Evolutionary conservation across 2,113 vertebrate genomes (phyloP), one percentile per base, ranked within the genome.

Genomic region (Otis tarda): DNA sequence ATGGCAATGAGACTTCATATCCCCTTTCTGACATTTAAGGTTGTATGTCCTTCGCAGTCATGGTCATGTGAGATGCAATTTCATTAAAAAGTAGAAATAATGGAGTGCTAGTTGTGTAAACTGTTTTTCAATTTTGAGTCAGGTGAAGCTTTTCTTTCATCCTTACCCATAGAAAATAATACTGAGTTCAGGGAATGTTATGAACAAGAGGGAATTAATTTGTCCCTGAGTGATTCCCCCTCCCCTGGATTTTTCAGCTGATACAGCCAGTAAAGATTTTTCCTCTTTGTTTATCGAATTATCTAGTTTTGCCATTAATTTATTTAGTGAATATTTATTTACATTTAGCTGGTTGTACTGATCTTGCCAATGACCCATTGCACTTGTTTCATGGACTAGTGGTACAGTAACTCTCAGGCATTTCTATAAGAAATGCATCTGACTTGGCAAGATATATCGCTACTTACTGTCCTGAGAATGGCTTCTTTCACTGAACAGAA

Each of bases 31-130:
- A 92, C 90, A 37, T 69, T 33, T 35, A 64, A 76, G 43, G 18
- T 60, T 73, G 2, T 63, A 2, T 18, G 6, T 77, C 12, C 9
- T 76, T 70, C 2, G 2, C 49, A 31, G 53, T 47, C 0, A 0
- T 75, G 45, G 33, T 89, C 67, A 18, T 30, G 18, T 80, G 68
- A 69, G 67, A 60, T 68, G 43, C 39, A 75, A 13, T 75, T 63
- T 55, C 4, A 6, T 87, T 25, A 43, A 77, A 80, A 52, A 67
- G 22, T n/a, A 50, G 24, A 70, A 87, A 64, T 83, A 53, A 63
- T 57, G 25, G 11, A 37, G 18, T 47, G 10, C 10, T 79, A 49
- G 14, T 47, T 82, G 6, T 84, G 64, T 61, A 63, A 50, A 49
- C 49, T 71, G 37, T 10, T 64, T 22, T 89, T 75, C n/a, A 60